These are phyloP conservation scores for Helicoverpa zea DNA, from an alignment of 1,140 invertebrate species.

Conservation along the genomic window DNA sequence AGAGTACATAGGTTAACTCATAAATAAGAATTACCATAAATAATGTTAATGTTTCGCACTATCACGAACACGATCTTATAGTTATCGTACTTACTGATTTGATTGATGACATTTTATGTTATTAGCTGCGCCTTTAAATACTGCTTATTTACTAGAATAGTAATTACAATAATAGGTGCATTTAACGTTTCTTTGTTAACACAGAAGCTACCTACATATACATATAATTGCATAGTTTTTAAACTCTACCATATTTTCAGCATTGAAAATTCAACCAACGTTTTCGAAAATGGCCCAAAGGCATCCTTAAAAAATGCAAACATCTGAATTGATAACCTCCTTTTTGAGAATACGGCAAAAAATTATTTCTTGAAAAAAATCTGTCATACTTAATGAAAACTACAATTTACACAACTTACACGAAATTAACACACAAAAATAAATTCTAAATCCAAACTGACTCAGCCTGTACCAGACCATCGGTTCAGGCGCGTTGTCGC, in stretches of 20 bases:
- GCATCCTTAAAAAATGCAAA: too few relatives aligned
- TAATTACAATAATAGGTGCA: too few relatives aligned
- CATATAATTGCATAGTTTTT: too few relatives aligned
- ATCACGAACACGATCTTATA: conserved; percentile 20
- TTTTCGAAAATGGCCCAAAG: too few relatives aligned
- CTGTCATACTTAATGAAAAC: too few relatives aligned
- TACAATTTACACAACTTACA: background rate
- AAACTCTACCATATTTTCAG: too few relatives aligned
- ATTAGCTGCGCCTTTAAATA: background rate
- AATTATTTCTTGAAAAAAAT: too few relatives aligned
- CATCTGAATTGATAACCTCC: too few relatives aligned
- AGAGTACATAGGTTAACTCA: background rate
- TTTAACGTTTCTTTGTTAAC: too few relatives aligned
- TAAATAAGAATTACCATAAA: conserved; percentile 35
- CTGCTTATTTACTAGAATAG: background rate
- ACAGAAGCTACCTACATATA: too few relatives aligned
- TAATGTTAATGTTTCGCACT: background rate
- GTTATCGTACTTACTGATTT: conserved; percentile 3
- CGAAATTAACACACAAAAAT: background rate
- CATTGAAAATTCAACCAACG: too few relatives aligned
- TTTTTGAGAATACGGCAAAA: too few relatives aligned
- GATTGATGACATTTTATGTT: conserved; percentile 24
- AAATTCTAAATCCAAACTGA: conserved; percentile 37
- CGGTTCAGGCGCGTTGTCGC: conserved; percentile 78
- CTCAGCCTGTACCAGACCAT: conserved; percentile 72